These are phyloP conservation scores for Rhipidura dahli DNA, from an alignment of 2,113 vertebrate species.

Conservation along the genomic window DNA sequence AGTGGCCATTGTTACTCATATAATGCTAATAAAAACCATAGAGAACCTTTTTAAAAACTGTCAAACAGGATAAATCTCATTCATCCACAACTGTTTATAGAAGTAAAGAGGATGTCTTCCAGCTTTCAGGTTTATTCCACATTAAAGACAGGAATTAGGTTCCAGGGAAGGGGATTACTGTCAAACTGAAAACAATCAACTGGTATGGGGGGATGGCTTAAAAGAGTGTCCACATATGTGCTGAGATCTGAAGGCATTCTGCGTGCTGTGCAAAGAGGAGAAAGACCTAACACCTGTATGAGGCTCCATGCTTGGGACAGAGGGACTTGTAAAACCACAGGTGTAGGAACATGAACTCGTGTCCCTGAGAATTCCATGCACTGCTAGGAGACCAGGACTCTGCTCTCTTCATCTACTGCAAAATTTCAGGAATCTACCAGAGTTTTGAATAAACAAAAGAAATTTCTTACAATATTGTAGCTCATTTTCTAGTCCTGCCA, in stretches of 20 bases:
- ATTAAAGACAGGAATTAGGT: neutral
- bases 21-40: neutral
- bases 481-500: neutral
- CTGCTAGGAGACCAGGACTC: neutral
- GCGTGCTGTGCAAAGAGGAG: neutral
- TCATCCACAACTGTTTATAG: neutral
- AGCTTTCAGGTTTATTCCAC: neutral
- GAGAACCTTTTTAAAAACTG: neutral
- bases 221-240: neutral
- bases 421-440: neutral
- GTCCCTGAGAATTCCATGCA: neutral
- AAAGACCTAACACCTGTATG: neutral
- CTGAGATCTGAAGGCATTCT: neutral
- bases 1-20: neutral
- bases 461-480: neutral
- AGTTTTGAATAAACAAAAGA: neutral
- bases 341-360: neutral
- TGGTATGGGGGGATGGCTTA: neutral
- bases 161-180: neutral
- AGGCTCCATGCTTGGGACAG: neutral
- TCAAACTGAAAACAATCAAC: constrained; percentile 2
- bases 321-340: neutral
- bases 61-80: neutral
- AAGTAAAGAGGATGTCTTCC: neutral
- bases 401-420: neutral